Conservation (phyloP, 2,888 invertebrate species). For the Achlya flavicornis region DNA sequence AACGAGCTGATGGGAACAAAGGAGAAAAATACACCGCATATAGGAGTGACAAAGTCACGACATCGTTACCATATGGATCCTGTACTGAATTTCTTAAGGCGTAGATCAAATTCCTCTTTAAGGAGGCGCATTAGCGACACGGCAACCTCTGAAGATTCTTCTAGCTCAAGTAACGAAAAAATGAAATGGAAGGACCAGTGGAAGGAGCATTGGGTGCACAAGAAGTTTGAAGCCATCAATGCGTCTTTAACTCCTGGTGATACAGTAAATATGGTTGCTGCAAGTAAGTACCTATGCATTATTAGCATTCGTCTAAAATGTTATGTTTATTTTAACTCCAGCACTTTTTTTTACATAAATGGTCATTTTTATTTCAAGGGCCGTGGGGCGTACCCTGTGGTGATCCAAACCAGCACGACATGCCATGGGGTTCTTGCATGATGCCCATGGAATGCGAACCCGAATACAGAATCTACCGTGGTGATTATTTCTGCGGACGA, state of each 20-base stretch:
- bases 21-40: not conserved
- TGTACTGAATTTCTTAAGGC: slow-evolving; percentile 44
- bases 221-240: slow-evolving; percentile 59
- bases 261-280: slow-evolving; percentile 67
- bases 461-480: slow-evolving; percentile 69
- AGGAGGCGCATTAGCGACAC: slow-evolving; percentile 15
- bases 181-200: slow-evolving; percentile 49
- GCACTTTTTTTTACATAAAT: not conserved
- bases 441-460: slow-evolving; percentile 63
- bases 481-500: slow-evolving; percentile 69
- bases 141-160: not conserved
- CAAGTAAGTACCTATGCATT: slow-evolving; percentile 56
- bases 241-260: slow-evolving; percentile 49
- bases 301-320: not conserved
- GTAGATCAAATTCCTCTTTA: slow-evolving; percentile 12
- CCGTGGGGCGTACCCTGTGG: slow-evolving; percentile 76
- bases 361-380: slow-evolving; percentile 42
- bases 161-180: slow-evolving; percentile 40
- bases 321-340: not conserved
- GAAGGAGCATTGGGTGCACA: slow-evolving; percentile 48
- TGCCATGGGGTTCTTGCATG: slow-evolving; percentile 74
- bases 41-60: slow-evolving; percentile 12
- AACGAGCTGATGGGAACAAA: slow-evolving; percentile 8
- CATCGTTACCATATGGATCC: slow-evolving; percentile 48
- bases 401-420: slow-evolving; percentile 71